Evolutionary conservation across 2,113 vertebrate genomes (phyloP).

Genomic region (Tylochromis polylepis): DNA sequence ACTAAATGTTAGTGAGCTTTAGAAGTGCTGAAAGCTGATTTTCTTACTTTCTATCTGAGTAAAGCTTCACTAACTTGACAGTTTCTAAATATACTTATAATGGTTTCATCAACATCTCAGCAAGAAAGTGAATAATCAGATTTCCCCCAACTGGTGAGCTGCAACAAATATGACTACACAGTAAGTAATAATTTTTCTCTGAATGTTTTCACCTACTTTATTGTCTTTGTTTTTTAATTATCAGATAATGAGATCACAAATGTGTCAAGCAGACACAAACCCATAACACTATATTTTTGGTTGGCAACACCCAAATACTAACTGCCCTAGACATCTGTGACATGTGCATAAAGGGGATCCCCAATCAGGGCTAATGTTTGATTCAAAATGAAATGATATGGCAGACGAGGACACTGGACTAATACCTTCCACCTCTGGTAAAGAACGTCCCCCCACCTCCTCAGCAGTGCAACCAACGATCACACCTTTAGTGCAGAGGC

Average conservation of each 20-base stretch:
- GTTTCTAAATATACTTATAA: neutral
- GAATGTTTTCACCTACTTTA: neutral
- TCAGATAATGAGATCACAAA: neutral
- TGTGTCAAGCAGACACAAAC: neutral
- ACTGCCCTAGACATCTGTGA: neutral
- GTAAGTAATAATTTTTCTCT: neutral
- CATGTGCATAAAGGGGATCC: conserved; percentile 11
- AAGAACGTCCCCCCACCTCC: conserved; percentile 50
- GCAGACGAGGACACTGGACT: neutral
- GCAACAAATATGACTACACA: neutral
- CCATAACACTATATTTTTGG: neutral
- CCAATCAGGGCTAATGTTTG: neutral
- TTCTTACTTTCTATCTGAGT: neutral
- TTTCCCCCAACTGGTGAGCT: neutral
- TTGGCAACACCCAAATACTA: neutral
- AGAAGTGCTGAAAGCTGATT: neutral
- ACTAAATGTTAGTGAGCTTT: neutral
- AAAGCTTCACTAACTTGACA: neutral
- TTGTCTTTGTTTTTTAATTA: neutral
- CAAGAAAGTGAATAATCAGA: neutral
- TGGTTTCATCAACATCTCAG: neutral
- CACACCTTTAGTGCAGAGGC: conserved; percentile 53
- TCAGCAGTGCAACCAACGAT: conserved; percentile 25
- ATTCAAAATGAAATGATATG: neutral
- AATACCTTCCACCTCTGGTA: conserved; percentile 7